Base-by-base conservation (phyloP, 2,888 invertebrate genomes). In the Lasiommata megera region DNA sequence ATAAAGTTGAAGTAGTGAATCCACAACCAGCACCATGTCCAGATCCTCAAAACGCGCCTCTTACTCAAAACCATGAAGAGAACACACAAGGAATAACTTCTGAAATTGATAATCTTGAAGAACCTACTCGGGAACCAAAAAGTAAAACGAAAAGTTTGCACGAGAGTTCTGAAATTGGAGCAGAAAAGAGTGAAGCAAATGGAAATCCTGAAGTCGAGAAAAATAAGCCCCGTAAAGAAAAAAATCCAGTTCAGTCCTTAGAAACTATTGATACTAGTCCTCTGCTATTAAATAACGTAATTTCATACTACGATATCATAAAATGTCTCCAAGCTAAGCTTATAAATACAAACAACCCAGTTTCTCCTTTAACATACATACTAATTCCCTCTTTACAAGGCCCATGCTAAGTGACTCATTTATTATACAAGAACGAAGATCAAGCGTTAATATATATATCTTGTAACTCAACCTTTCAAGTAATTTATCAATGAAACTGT, bases 281-380 rank as follows among this genome's bases (percentile, higher is more conserved):
- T 14, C 23, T 37, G 37, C 43, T 62, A 51, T 48, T 56, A 57
- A 68, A 63, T n/a, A 60, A 61, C 12, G 41, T 70, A 2, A 70
- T 81, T 9, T 66, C 81, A 3, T 83, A 84, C 63, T 74, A 74
- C 37, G 81, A 87, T 46, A 69, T 88, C 11, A 67, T 88, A n/a
- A 79, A 74, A 56, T 89, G 88, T 65, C 68, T 87, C 18, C 79
- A 84, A 69, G 65, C 79, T 37, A 78, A 82, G 9, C 67, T 82
- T 31, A 70, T 66, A 60, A 64, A 69, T 16, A 67, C 62, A 16
- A 62, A 62, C 1, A 69, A 68, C 17, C 63, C 67, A 12, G 46
- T 67, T 37, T 85, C 88, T 8, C 82, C 88, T 0, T 67, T 88
- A 8, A 82, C 87, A 0, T 89, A 88, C 62, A 77, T 90, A 46